These are phyloP conservation scores for Gandaritis pyraliata DNA, from an alignment of 2,888 invertebrate genomes.

Conservation along the genomic window DNA sequence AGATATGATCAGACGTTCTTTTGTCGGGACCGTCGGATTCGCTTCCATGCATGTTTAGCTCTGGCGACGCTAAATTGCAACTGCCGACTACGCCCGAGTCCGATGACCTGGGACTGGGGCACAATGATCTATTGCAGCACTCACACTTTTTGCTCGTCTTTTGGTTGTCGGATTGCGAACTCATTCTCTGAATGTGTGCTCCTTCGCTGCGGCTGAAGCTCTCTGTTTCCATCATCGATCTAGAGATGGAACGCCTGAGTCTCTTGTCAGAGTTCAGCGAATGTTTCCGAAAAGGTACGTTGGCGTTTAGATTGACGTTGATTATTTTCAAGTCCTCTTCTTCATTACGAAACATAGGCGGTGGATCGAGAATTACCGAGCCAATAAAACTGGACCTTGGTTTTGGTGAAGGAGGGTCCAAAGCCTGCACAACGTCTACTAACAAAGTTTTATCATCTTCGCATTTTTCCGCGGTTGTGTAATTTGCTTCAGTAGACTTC, in stretches of 20 bases:
- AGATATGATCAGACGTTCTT: conserved; percentile 56
- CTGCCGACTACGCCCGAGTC: conserved; percentile 95
- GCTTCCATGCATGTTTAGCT: conserved; percentile 80
- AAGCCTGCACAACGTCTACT: conserved; percentile 60
- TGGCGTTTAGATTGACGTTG: conserved; percentile 71
- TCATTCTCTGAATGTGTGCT: conserved; percentile 69
- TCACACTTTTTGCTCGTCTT: conserved; percentile 76
- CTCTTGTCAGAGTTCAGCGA: conserved; percentile 86
- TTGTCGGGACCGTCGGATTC: conserved; percentile 74
- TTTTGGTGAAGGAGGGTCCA: conserved; percentile 75
- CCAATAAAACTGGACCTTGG: conserved; percentile 59
- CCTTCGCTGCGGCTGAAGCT: conserved; percentile 63
- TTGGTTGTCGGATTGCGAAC: conserved; percentile 74
- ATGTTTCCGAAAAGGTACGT: conserved; percentile 80
- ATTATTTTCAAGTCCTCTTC: conserved; percentile 74
- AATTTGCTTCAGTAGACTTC: conserved; percentile 76
- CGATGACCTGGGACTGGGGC: conserved; percentile 89
- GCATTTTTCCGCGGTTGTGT: conserved; percentile 52
- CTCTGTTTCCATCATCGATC: conserved; percentile 76
- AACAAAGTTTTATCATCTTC: conserved; percentile 50
- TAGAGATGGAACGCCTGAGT: conserved; percentile 75
- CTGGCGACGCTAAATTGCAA: conserved; percentile 89
- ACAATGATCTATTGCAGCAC: conserved; percentile 86
- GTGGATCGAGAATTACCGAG: conserved; percentile 81
- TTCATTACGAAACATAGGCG: conserved; percentile 85